Evolutionary conservation across 2,888 invertebrate species (phyloP).

Genomic region (Aphelenchoides bicaudatus): DNA sequence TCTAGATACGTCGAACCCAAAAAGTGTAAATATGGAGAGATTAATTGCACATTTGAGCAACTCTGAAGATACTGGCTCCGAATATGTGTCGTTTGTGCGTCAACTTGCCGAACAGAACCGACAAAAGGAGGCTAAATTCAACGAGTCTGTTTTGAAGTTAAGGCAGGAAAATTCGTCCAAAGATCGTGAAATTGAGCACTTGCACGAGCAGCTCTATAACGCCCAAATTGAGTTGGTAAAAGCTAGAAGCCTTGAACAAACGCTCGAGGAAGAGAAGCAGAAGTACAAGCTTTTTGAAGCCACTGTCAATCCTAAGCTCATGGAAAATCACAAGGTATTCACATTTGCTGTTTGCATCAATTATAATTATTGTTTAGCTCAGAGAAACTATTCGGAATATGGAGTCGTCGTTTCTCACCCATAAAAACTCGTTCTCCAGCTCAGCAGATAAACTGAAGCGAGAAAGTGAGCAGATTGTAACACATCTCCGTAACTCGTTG

Average conservation of each 20-base stretch:
- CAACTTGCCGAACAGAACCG: neutral
- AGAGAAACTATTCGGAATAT: too few relatives aligned
- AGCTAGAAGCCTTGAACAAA: neutral
- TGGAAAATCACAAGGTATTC: conserved; percentile 23
- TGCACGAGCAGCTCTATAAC: neutral
- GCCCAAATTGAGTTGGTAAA: conserved; percentile 2
- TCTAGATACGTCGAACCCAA: too few relatives aligned
- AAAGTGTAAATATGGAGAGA: too few relatives aligned
- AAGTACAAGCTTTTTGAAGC: conserved; percentile 24
- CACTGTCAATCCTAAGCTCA: conserved; percentile 24
- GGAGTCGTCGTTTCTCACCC: too few relatives aligned
- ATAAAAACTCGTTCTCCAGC: too few relatives aligned
- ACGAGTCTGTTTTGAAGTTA: neutral
- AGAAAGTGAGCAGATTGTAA: too few relatives aligned
- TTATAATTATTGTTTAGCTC: neutral
- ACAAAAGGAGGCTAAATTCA: neutral
- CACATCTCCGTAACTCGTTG: too few relatives aligned
- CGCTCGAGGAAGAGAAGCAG: conserved; percentile 22
- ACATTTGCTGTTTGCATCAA: neutral
- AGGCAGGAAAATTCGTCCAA: neutral
- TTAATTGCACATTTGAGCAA: too few relatives aligned
- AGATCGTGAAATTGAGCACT: conserved; percentile 1
- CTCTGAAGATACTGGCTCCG: neutral
- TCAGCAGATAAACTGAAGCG: too few relatives aligned
- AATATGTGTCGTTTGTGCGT: neutral